These are phyloP conservation scores for Lemur catta DNA, from an alignment of 2,797 vertebrate genomes.

Conservation along the genomic window DNA sequence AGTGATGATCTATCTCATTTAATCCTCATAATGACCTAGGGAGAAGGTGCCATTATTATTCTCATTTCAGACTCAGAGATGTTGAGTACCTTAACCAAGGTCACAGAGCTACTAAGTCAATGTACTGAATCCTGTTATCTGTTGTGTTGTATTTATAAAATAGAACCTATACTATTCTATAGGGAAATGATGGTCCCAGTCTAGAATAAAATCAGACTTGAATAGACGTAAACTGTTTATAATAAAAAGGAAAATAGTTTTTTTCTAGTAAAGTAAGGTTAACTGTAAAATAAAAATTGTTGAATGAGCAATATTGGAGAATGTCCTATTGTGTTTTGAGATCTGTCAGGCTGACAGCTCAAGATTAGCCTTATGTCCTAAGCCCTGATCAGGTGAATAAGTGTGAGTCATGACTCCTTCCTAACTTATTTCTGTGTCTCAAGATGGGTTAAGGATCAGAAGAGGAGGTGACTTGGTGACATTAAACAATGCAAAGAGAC, in stretches of 20 bases:
- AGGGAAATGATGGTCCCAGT: not conserved
- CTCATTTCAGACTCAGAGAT: not conserved
- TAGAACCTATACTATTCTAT: not conserved
- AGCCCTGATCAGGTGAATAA: not conserved
- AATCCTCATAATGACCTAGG: not conserved
- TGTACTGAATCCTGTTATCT: not conserved
- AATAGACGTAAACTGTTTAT: not conserved
- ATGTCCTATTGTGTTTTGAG: not conserved
- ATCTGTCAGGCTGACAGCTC: not conserved
- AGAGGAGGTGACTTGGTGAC: not conserved
- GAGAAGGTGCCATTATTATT: not conserved
- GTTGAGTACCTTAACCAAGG: not conserved
- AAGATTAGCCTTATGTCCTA: not conserved
- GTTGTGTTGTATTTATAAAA: constrained; percentile 16
- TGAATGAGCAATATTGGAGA: not conserved
- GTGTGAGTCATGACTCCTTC: not conserved
- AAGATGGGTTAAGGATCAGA: not conserved
- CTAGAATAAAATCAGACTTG: constrained; percentile 9
- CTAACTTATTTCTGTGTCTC: not conserved
- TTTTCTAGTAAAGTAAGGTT: constrained; percentile 13
- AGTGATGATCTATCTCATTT: not conserved
- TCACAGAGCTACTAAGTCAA: not conserved
- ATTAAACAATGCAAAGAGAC: not conserved
- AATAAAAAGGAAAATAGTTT: constrained; percentile 13
- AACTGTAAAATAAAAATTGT: constrained; percentile 37